A percentile compares a stretch with the other conserved stretches of the same genome.
Conservation (phyloP, 2,888 invertebrate genomes). For the Buathra laborator region DNA sequence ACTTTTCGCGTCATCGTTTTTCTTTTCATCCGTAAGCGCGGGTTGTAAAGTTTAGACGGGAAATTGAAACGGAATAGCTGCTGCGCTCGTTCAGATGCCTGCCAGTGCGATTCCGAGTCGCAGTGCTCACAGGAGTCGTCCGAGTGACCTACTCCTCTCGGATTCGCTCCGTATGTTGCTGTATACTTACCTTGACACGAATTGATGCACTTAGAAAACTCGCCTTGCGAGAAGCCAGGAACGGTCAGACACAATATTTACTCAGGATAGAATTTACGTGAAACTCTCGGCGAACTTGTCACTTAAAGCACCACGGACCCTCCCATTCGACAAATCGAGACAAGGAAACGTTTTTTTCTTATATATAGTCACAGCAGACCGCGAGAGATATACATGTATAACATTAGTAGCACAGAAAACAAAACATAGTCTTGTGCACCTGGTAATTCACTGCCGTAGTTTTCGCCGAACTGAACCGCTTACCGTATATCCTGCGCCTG, state of each 20-base stretch:
- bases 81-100: background rate
- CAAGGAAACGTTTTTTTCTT: constrained; percentile 28
- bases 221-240: constrained; percentile 29
- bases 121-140: constrained; percentile 32
- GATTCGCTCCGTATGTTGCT: constrained; percentile 45
- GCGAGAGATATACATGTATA: background rate
- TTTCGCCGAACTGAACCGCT: constrained; percentile 12
- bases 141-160: constrained; percentile 67
- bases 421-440: constrained; percentile 18
- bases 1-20: constrained; percentile 14
- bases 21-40: constrained; percentile 13
- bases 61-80: constrained; percentile 54
- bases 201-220: constrained; percentile 64
- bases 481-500: background rate
- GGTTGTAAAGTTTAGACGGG: constrained; percentile 35
- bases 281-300: constrained; percentile 29
- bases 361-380: background rate
- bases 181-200: constrained; percentile 68
- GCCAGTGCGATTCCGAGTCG: background rate
- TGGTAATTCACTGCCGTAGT: background rate
- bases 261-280: constrained; percentile 39
- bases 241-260: constrained; percentile 15
- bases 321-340: constrained; percentile 37
- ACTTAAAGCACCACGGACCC: background rate
- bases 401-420: constrained; percentile 13